These are phyloP conservation scores for Rhinoderma darwinii DNA, from an alignment of 2,113 vertebrate species.

Conservation along the genomic window DNA sequence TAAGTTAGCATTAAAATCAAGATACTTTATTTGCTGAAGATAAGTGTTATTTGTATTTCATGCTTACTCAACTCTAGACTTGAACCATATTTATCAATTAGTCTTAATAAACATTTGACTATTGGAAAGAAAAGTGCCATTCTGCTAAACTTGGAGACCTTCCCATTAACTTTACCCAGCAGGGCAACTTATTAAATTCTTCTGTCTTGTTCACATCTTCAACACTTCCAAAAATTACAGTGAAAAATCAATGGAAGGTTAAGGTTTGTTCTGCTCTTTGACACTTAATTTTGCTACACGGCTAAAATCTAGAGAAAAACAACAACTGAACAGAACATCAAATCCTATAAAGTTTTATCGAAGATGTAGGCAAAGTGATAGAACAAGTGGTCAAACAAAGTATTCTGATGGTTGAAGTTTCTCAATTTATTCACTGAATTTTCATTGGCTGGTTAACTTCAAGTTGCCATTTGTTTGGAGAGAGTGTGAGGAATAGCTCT, in stretches of 20 bases:
- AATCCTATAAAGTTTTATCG: constrained; percentile 25
- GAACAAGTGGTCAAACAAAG: background rate
- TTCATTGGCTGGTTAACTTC: background rate
- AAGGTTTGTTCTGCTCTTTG: constrained; percentile 47
- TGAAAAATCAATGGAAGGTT: constrained; percentile 44
- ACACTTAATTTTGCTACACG: constrained; percentile 67
- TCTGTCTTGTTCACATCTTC: constrained; percentile 19
- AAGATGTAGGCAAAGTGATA: constrained; percentile 11
- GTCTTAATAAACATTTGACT: background rate
- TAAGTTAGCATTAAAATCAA: background rate
- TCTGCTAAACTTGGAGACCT: constrained; percentile 28
- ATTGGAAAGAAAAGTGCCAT: background rate
- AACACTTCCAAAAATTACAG: constrained; percentile 17
- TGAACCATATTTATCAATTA: background rate
- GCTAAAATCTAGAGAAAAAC: constrained; percentile 74
- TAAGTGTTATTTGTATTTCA: background rate
- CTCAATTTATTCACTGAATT: background rate
- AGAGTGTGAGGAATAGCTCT: too few relatives aligned
- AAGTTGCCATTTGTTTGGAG: background rate
- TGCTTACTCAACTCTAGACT: background rate
- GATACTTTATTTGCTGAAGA: background rate
- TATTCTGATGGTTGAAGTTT: background rate
- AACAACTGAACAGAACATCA: constrained; percentile 27
- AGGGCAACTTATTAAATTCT: constrained; percentile 24
- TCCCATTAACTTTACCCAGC: background rate